A percentile compares a stretch with the other conserved stretches of the same genome.
phyloP scores from a whole-genome alignment of 1,140 invertebrate species.

The Diorhabda elongata region DNA sequence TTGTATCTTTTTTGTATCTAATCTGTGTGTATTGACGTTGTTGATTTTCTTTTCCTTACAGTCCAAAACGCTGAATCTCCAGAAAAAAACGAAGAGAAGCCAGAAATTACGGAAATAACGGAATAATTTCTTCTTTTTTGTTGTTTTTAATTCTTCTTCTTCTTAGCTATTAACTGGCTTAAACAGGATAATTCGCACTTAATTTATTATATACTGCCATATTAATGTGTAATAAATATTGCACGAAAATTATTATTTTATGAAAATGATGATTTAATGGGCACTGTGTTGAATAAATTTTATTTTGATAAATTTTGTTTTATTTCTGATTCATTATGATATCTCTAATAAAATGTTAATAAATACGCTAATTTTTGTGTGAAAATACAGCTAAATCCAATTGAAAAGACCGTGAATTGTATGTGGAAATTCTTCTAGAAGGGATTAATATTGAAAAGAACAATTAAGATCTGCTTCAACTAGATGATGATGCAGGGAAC shows the following conservation, averaged over 20 bases:
- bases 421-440: too few species aligned
- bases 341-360: too few species aligned
- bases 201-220: constrained; percentile 22
- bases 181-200: constrained; percentile 20
- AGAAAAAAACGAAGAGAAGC: constrained; percentile 39
- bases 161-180: constrained; percentile 14
- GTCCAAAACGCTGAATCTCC: neutral
- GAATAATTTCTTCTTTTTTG: constrained; percentile 36
- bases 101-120: constrained; percentile 41
- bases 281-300: constrained; percentile 31
- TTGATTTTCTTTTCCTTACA: constrained; percentile 42
- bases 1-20: constrained; percentile 25
- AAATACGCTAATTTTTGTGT: too few species aligned
- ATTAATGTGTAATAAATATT: constrained; percentile 4
- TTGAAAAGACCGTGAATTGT: too few species aligned
- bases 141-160: constrained; percentile 14
- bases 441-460: too few species aligned
- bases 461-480: too few species aligned
- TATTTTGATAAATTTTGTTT: constrained; percentile 27
- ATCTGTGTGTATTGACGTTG: constrained; percentile 32
- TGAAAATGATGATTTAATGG: constrained; percentile 7
- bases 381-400: too few species aligned
- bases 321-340: constrained; percentile 11
- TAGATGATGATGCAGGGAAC: too few species aligned
- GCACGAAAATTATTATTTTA: constrained; percentile 4